phyloP scores from a whole-genome alignment of 2,888 invertebrate species.

The Helobdella robusta region DNA sequence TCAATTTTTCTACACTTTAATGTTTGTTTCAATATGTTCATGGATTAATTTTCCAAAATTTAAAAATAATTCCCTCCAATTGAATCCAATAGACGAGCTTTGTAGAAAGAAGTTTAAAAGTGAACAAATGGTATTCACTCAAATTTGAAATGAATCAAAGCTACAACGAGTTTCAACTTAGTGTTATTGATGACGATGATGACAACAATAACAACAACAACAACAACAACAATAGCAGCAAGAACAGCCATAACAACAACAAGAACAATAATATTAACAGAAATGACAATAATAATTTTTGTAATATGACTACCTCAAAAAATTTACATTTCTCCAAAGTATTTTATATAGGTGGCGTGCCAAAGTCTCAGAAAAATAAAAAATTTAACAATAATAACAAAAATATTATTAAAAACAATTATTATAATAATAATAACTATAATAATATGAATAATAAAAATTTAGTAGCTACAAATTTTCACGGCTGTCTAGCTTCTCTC shows the following conservation, averaged over 20 bases:
- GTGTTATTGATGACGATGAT: conserved; percentile 7
- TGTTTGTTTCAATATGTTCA: too few relatives aligned
- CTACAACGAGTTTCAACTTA: not conserved
- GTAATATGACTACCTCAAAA: too few relatives aligned
- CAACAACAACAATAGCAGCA: conserved; percentile 1
- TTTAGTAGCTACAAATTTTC: too few relatives aligned
- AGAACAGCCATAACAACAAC: conserved; percentile 12
- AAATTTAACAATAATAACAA: too few relatives aligned
- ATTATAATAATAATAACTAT: too few relatives aligned
- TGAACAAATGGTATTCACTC: not conserved
- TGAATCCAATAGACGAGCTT: too few relatives aligned
- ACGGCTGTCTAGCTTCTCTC: conserved; percentile 45
- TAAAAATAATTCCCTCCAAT: too few relatives aligned
- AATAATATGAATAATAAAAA: too few relatives aligned
- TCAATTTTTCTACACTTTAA: too few relatives aligned
- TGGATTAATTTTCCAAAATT: too few relatives aligned
- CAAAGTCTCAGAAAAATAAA: conserved; percentile 37
- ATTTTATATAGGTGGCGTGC: conserved; percentile 42
- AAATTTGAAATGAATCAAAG: not conserved
- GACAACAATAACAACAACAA: not conserved
- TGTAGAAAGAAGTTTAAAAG: not conserved
- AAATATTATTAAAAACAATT: too few relatives aligned
- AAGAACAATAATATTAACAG: not conserved
- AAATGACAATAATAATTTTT: not conserved
- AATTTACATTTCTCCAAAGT: conserved; percentile 32